These are phyloP conservation scores for Siniperca undulata DNA, from an alignment of 2,797 vertebrate genomes.

Conservation along the genomic window DNA sequence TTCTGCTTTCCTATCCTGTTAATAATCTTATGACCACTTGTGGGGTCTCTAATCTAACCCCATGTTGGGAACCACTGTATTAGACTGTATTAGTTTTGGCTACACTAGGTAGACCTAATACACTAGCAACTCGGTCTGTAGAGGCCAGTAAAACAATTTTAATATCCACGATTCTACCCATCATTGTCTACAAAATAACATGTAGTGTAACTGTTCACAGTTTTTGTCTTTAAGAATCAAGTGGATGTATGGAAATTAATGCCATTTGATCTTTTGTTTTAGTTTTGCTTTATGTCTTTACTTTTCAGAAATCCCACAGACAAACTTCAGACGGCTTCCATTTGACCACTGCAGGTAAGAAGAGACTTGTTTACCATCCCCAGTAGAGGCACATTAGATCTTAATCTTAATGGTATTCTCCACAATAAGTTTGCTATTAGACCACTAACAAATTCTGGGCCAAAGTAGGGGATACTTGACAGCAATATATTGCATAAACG, in stretches of 20 bases:
- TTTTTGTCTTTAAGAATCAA: background rate
- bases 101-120: background rate
- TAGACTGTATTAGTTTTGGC: background rate
- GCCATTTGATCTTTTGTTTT: background rate
- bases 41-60: background rate
- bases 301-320: slow-evolving; percentile 89
- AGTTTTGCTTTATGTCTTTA: slow-evolving; percentile 2
- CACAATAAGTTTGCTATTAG: background rate
- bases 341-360: slow-evolving; percentile 98
- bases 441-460: background rate
- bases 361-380: background rate
- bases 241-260: background rate
- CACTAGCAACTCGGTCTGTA: background rate
- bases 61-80: background rate
- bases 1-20: too few relatives aligned
- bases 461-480: background rate
- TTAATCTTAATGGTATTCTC: background rate
- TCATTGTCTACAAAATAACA: background rate
- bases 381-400: background rate
- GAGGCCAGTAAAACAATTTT: background rate
- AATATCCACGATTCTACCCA: background rate
- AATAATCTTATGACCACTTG: too few relatives aligned
- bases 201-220: background rate
- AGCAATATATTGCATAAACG: background rate
- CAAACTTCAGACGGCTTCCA: slow-evolving; percentile 93